Evolutionary conservation across 2,113 vertebrate genomes (phyloP).

Genomic region (Phrynocephalus versicolor): DNA sequence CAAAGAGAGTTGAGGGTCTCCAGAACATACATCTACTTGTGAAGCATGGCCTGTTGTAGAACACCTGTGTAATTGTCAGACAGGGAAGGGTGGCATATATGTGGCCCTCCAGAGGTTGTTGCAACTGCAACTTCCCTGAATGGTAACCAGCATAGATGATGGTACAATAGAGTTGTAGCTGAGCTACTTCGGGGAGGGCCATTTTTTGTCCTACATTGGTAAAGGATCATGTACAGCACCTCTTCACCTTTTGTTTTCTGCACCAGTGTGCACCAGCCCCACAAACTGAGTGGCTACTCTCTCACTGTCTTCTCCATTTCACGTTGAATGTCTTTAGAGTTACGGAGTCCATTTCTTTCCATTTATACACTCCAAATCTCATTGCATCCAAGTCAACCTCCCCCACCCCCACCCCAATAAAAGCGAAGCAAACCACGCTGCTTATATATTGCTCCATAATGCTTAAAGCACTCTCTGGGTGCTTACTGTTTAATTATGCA

Average conservation of each 20-base stretch:
- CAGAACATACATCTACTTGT: not conserved
- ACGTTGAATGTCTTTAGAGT: not conserved
- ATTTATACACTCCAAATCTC: not conserved
- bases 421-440: no score
- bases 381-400: not conserved
- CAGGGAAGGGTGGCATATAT: not conserved
- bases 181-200: not conserved
- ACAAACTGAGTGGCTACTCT: not conserved
- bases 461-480: no score
- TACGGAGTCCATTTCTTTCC: not conserved
- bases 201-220: not conserved
- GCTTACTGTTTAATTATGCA: no score
- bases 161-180: not conserved
- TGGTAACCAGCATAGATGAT: not conserved
- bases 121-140: not conserved
- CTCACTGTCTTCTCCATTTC: not conserved
- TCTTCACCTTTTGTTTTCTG: not conserved
- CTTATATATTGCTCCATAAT: no score
- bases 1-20: not conserved
- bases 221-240: not conserved
- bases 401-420: no score
- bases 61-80: not conserved
- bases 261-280: not conserved
- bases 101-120: not conserved
- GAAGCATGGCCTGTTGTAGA: not conserved